Evolutionary conservation across 2,888 invertebrate genomes (phyloP).

Genomic region (Encarsia formosa): DNA sequence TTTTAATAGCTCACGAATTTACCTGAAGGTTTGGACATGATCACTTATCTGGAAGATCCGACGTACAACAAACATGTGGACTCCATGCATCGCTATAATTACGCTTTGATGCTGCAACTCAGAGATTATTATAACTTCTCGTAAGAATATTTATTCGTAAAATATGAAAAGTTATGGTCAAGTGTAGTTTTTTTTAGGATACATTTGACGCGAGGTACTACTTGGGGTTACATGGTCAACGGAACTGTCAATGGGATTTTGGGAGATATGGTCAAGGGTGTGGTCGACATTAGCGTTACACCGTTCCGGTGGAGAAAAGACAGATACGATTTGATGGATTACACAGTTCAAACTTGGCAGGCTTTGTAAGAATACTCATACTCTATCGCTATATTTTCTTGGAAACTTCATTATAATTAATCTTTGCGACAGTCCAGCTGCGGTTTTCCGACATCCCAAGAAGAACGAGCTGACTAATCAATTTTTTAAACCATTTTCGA

Average conservation of each 20-base stretch:
- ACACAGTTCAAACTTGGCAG: constrained; percentile 62
- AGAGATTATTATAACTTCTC: constrained; percentile 65
- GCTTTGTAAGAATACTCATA: constrained; percentile 60
- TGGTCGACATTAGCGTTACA: constrained; percentile 63
- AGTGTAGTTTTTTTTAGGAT: constrained; percentile 29
- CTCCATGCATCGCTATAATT: constrained; percentile 64
- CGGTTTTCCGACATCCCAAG: constrained; percentile 67
- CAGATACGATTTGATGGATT: constrained; percentile 56
- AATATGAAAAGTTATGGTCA: neutral
- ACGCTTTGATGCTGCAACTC: constrained; percentile 58
- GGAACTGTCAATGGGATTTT: constrained; percentile 39
- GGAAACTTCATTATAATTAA: too few relatives aligned
- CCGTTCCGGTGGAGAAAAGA: constrained; percentile 64
- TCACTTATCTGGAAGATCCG: constrained; percentile 54
- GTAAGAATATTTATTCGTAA: constrained; percentile 47
- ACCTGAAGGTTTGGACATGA: constrained; percentile 31
- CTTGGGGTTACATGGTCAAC: constrained; percentile 41
- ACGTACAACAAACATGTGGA: constrained; percentile 57
- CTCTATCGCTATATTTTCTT: too few relatives aligned
- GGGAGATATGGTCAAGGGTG: constrained; percentile 38
- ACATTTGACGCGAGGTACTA: constrained; percentile 31
- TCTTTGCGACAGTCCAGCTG: constrained; percentile 59
- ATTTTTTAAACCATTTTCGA: constrained; percentile 62
- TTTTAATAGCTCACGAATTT: too few relatives aligned
- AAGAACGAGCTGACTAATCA: constrained; percentile 59